These are phyloP conservation scores for Apis mellifera DNA, from an alignment of 1,140 invertebrate genomes.

Conservation along the genomic window Amel_HAv3.1 CM009931.2:19363001-19363500, in stretches of 20 bases:
- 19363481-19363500: neutral
- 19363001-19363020: neutral
- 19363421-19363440: neutral
- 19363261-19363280: no score
- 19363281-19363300: no score
- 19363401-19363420: neutral
- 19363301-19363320: no score
- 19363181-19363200: constrained; percentile 61
- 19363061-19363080: constrained; percentile 15
- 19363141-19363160: constrained; percentile 46
- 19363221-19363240: no score
- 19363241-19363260: neutral
- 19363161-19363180: constrained; percentile 58
- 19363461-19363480: neutral
- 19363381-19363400: constrained; percentile 2
- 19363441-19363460: neutral
- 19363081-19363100: constrained; percentile 45
- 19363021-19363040: neutral
- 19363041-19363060: constrained; percentile 10
- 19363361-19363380: neutral
- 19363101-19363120: constrained; percentile 44
- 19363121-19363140: constrained; percentile 52
- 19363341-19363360: neutral
- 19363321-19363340: neutral
- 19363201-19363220: constrained; percentile 39